Base-by-base conservation (phyloP, 2,888 invertebrate species). In the Lymantria dispar region DNA sequence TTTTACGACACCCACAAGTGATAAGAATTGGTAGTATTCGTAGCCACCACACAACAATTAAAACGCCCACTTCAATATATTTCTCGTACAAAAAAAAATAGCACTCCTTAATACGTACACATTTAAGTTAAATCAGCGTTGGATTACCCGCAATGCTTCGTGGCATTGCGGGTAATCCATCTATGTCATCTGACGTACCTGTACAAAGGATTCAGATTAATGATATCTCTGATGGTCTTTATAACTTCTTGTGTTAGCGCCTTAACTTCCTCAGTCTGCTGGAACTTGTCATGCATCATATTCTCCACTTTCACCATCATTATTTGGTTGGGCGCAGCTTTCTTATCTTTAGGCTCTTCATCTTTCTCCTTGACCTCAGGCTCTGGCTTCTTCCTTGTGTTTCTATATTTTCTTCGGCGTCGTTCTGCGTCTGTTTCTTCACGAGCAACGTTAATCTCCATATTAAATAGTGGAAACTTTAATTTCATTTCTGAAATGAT, bases 151-250 rank as follows among this genome's bases (percentile, higher is more conserved):
- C n/a, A n/a, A n/a, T n/a, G n/a, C n/a, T n/a, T n/a, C n/a, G n/a
- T n/a, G n/a, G n/a, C n/a, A n/a, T n/a, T n/a, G n/a, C n/a, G n/a
- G n/a, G n/a, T n/a, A n/a, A n/a, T n/a, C n/a, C n/a, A n/a, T n/a
- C n/a, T n/a, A n/a, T n/a, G 33, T 33, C 33, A 41, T 36, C 5
- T 14, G 33, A 45, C 70, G 70, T 64, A 93, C 94, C 94, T 92
- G 79, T 99, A 99, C 52, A 99, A 88, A 0, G 99, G 98, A 93
- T 99, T 99, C 92, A 99, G 93, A 62, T 97, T 97, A 57, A 99
- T 98, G 53, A 99, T 98, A 86, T 99, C 99, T 48, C 98, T 92
- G 60, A 99, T 98, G 0, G 99, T 99, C 87, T 99, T 98, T 43
- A 99, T 98, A 52, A 99, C 94, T 92, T 99, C 99, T 83, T 98